Conservation (phyloP, 1,140 invertebrate species). For the Ceratosolen solmsi region DNA sequence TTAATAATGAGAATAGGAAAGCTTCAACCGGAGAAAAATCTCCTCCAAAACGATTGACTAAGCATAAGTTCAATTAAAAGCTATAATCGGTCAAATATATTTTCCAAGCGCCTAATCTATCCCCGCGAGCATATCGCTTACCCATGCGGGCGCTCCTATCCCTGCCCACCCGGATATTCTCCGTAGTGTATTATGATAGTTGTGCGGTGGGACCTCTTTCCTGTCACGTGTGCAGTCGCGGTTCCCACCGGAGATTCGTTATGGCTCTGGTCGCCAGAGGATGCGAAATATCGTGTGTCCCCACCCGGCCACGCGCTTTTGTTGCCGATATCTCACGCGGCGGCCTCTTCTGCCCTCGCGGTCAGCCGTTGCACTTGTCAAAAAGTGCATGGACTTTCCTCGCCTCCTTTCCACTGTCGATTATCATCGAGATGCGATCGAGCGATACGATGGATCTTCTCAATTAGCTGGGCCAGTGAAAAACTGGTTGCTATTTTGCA, state of each 20-base stretch:
- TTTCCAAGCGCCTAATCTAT: neutral
- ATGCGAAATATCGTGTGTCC: conserved; percentile 68
- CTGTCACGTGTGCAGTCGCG: conserved; percentile 59
- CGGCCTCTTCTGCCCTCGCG: neutral
- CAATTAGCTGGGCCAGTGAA: too few species aligned
- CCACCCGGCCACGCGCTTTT: conserved; percentile 49
- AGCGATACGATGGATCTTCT: too few species aligned
- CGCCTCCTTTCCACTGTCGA: too few species aligned
- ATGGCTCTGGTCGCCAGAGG: conserved; percentile 59
- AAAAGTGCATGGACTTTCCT: too few species aligned
- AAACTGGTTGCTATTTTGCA: too few species aligned
- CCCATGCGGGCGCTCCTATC: neutral
- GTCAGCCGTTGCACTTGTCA: too few species aligned
- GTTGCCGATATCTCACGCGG: neutral
- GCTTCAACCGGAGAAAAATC: too few species aligned
- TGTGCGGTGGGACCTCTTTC: conserved; percentile 63
- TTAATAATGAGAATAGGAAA: too few species aligned
- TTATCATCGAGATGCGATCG: too few species aligned
- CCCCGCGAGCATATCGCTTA: neutral
- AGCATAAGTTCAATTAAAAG: too few species aligned
- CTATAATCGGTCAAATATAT: too few species aligned
- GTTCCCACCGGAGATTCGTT: conserved; percentile 50
- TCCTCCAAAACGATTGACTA: too few species aligned
- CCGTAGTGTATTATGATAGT: conserved; percentile 66
- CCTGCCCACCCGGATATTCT: conserved; percentile 63